Percentiles rank a stretch among this genome's conserved stretches.
Evolutionary conservation across 1,140 invertebrate genomes (phyloP).

Genomic region (Brachionus paranguensis): DNA sequence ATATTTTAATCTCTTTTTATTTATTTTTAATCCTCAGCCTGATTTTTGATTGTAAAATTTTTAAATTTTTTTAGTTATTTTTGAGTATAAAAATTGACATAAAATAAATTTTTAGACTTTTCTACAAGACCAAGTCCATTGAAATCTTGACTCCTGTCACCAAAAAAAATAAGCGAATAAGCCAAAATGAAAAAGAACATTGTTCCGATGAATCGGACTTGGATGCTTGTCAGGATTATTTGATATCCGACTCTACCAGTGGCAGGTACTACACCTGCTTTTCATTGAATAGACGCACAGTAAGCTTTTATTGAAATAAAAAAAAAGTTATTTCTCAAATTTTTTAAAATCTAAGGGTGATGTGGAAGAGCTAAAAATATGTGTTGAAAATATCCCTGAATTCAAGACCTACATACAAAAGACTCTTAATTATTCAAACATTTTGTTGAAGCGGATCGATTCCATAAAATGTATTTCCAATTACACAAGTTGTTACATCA

Average conservation of each 20-base stretch:
- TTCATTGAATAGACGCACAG: neutral
- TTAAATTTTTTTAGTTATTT: too few relatives aligned
- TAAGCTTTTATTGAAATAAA: neutral
- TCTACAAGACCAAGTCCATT: constrained; percentile 12
- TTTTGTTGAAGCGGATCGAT: neutral
- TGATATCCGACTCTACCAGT: neutral
- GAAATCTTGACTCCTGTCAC: neutral
- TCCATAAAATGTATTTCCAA: constrained; percentile 3
- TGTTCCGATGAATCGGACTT: neutral
- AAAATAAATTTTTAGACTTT: neutral
- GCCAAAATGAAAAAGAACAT: neutral
- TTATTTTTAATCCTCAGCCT: too few relatives aligned
- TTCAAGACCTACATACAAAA: constrained; percentile 22
- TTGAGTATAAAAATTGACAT: too few relatives aligned
- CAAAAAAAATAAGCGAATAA: neutral
- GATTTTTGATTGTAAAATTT: too few relatives aligned
- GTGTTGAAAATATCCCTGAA: constrained; percentile 5
- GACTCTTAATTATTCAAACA: constrained; percentile 7
- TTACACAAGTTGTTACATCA: constrained; percentile 20
- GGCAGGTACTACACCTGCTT: constrained; percentile 8
- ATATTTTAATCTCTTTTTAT: too few relatives aligned
- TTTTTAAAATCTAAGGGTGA: neutral
- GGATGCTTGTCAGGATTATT: neutral
- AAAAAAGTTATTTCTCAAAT: neutral
- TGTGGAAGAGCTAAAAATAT: constrained; percentile 22